Percentiles rank a stretch among this genome's conserved stretches.
These are phyloP conservation scores for Coptodon rendalli DNA, from an alignment of 2,113 vertebrate genomes.

Conservation along the genomic window DNA sequence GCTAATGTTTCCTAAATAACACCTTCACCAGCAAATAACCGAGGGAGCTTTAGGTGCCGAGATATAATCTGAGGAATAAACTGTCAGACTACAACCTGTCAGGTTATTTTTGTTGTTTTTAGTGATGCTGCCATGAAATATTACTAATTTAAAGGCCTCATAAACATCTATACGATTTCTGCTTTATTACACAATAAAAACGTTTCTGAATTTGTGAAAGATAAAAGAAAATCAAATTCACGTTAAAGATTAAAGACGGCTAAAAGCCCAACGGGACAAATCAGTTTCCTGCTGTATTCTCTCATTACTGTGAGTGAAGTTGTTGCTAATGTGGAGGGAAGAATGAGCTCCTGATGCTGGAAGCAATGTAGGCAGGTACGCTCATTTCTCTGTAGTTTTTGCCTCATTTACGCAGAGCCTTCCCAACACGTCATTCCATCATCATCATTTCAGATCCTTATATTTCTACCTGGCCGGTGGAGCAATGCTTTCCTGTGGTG, in stretches of 20 bases:
- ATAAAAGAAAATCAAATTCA: background rate
- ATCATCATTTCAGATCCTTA: background rate
- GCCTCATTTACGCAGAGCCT: background rate
- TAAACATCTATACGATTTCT: background rate
- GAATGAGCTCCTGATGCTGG: background rate
- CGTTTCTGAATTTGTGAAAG: background rate
- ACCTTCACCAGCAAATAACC: background rate
- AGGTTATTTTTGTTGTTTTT: background rate
- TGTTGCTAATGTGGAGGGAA: background rate
- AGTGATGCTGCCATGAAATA: background rate
- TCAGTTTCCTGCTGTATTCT: background rate
- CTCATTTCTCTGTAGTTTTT: background rate
- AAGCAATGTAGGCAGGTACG: background rate
- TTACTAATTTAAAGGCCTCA: background rate
- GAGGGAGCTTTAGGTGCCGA: background rate
- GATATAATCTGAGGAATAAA: background rate
- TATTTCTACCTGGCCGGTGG: background rate
- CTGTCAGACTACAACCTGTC: background rate
- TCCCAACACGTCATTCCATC: background rate
- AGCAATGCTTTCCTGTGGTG: background rate
- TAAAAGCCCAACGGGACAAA: background rate
- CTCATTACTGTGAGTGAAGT: background rate
- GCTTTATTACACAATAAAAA: background rate
- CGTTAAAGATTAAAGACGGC: background rate
- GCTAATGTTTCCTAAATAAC: background rate